Conservation (phyloP, 2,113 vertebrate genomes). For the Rhabdornis inornatus region DNA sequence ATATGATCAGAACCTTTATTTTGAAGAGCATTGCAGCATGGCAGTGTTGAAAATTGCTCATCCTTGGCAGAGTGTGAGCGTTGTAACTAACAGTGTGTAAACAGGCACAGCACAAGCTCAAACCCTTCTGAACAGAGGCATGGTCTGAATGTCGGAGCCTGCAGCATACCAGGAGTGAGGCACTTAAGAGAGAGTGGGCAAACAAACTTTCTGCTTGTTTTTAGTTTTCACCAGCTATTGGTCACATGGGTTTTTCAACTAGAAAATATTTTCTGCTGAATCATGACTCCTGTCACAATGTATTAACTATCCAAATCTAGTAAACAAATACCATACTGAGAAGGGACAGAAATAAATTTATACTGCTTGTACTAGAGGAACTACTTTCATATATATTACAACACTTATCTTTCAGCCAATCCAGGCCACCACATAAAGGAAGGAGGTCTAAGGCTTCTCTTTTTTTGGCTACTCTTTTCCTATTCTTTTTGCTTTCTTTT, state of each 20-base stretch:
- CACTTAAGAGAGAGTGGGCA: neutral
- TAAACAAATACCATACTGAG: neutral
- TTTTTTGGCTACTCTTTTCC: neutral
- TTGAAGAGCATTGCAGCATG: neutral
- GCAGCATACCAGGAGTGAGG: neutral
- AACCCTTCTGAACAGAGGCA: neutral
- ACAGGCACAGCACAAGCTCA: neutral
- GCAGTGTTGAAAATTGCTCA: neutral
- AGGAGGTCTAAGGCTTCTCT: neutral
- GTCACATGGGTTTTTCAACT: neutral
- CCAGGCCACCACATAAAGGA: neutral
- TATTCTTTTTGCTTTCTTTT: neutral
- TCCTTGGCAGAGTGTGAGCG: neutral
- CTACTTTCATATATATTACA: neutral
- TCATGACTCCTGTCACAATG: neutral
- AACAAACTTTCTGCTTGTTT: neutral
- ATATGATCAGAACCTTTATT: neutral
- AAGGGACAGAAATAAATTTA: neutral
- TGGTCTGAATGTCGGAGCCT: neutral
- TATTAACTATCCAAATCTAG: neutral
- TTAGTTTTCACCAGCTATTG: neutral
- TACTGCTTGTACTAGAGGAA: neutral
- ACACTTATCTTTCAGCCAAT: neutral
- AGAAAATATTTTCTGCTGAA: neutral
- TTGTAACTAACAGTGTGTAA: neutral